Percentiles rank a stretch among this genome's conserved stretches.
phyloP scores from a whole-genome alignment of 2,113 vertebrate species.

The Anoura caudifer region DNA sequence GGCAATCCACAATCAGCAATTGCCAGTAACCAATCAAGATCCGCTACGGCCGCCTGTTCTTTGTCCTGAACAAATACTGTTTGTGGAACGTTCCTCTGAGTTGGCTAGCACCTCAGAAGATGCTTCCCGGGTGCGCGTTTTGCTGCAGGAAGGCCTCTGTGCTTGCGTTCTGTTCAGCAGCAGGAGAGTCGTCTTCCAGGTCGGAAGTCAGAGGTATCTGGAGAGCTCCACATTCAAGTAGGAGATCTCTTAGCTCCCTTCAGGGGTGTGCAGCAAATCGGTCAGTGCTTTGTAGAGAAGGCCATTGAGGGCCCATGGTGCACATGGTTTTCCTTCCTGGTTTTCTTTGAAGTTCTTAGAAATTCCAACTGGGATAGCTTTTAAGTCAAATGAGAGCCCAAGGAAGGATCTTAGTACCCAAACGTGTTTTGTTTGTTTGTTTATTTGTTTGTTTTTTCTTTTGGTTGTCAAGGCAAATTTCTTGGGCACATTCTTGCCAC shows the following conservation, averaged over 20 bases:
- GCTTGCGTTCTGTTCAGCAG: background rate
- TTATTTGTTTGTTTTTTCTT: background rate
- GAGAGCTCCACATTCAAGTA: constrained; percentile 84
- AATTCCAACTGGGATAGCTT: constrained; percentile 49
- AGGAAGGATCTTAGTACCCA: background rate
- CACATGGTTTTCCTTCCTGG: constrained; percentile 77
- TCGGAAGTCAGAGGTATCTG: constrained; percentile 65
- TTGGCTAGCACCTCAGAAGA: constrained; percentile 82
- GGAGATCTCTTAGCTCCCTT: constrained; percentile 82
- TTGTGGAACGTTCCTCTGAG: constrained; percentile 81
- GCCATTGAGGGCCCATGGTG: constrained; percentile 78
- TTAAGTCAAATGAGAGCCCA: constrained; percentile 6
- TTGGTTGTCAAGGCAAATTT: background rate
- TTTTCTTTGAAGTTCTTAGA: constrained; percentile 65
- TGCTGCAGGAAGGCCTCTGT: background rate
- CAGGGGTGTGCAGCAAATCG: constrained; percentile 79
- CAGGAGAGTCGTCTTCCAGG: background rate
- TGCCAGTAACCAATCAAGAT: constrained; percentile 71
- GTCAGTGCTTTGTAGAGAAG: constrained; percentile 84
- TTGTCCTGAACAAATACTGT: constrained; percentile 86
- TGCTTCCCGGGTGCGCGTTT: constrained; percentile 72
- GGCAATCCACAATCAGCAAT: background rate
- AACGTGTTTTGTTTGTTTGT: background rate
- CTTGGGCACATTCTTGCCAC: background rate
- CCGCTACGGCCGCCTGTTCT: constrained; percentile 75